Evolutionary conservation across 2,113 vertebrate genomes (phyloP).

Genomic region (Rhineura floridana): DNA sequence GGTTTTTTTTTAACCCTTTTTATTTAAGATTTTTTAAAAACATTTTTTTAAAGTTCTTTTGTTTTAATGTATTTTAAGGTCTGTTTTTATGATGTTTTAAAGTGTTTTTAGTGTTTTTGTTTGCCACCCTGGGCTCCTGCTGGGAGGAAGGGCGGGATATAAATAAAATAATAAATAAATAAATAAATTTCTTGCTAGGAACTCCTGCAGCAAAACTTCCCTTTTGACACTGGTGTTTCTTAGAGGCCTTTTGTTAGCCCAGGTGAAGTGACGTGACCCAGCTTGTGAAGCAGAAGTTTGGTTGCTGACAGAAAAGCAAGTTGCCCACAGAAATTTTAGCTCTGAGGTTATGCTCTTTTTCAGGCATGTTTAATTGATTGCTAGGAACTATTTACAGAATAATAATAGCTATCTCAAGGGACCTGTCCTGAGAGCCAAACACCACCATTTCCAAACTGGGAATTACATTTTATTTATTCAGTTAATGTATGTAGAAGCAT

Average conservation of each 20-base stretch:
- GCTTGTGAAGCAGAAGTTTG: neutral
- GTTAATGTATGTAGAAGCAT: neutral
- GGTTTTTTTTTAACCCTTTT: too few species aligned
- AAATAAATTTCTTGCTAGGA: neutral
- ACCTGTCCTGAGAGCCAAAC: neutral
- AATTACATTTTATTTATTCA: neutral
- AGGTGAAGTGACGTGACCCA: neutral
- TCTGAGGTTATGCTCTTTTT: neutral
- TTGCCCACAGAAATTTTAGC: neutral
- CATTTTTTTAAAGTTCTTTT: too few species aligned
- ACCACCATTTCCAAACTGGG: neutral
- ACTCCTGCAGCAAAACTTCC: neutral
- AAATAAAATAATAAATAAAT: too few species aligned
- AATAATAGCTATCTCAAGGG: neutral
- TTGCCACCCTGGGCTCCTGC: too few species aligned
- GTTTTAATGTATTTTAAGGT: too few species aligned
- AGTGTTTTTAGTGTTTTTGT: too few species aligned
- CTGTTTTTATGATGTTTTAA: too few species aligned
- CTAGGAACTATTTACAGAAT: neutral
- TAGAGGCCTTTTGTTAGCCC: neutral
- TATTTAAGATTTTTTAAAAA: too few species aligned
- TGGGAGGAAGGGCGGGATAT: too few species aligned
- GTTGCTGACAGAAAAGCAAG: neutral
- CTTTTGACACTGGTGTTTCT: neutral
- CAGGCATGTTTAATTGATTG: neutral